phyloP scores from a whole-genome alignment of 2,113 vertebrate genomes.

The Elgaria multicarinata region DNA sequence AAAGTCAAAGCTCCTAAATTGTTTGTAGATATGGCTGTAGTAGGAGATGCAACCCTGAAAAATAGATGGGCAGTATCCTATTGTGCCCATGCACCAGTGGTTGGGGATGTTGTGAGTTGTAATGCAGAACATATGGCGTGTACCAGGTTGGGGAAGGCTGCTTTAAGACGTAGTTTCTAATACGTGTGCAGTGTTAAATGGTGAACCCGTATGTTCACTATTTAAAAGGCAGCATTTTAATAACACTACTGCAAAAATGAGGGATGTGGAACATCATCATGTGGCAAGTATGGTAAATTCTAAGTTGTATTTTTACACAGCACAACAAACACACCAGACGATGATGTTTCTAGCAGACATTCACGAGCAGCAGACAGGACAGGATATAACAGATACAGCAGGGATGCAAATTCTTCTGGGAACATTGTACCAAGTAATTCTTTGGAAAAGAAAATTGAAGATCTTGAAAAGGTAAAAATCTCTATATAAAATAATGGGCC shows the following conservation, averaged over 20 bases:
- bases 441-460: conserved; percentile 92
- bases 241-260: not conserved
- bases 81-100: too few species aligned
- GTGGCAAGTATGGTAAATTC: not conserved
- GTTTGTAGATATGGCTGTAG: not conserved
- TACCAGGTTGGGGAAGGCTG: too few species aligned
- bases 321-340: conserved; percentile 78
- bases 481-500: not conserved
- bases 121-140: too few species aligned
- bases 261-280: not conserved
- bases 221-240: not conserved
- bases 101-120: too few species aligned
- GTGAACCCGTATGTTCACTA: too few species aligned
- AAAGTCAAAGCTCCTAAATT: not conserved
- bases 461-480: conserved; percentile 89
- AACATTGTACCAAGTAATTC: conserved; percentile 70
- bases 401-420: conserved; percentile 79
- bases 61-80: not conserved
- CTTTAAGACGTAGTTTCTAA: not conserved
- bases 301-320: conserved; percentile 71
- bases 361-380: conserved; percentile 77
- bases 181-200: not conserved
- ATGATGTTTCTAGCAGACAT: conserved; percentile 81
- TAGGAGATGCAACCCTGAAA: not conserved
- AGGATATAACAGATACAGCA: conserved; percentile 77